Percentiles rank a stretch among this genome's conserved stretches.
phyloP scores from a whole-genome alignment of 1,140 invertebrate species.

The Aphelinus certus region DNA sequence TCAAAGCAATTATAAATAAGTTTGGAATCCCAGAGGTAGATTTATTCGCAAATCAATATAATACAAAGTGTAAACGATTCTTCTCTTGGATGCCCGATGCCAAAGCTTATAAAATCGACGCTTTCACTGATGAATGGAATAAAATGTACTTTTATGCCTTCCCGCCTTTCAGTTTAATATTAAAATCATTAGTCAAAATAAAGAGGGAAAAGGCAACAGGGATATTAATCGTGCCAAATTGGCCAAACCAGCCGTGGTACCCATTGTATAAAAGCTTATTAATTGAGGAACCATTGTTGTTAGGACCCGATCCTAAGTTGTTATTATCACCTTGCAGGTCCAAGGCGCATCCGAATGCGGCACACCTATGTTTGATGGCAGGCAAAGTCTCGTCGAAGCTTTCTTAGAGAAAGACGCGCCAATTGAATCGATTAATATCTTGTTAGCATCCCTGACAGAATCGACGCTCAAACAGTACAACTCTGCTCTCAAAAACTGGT shows the following conservation, averaged over 20 bases:
- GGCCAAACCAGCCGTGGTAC: conserved; percentile 39
- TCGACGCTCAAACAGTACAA: conserved; percentile 30
- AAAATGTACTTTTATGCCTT: conserved; percentile 33
- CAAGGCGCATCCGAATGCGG: conserved; percentile 18
- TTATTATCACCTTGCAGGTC: conserved; percentile 38
- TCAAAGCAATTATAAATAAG: conserved; percentile 37
- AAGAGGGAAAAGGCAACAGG: conserved; percentile 1
- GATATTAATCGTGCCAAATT: conserved; percentile 26
- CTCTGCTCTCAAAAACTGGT: conserved; percentile 17
- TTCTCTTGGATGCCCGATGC: conserved; percentile 44
- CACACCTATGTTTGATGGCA: conserved; percentile 17
- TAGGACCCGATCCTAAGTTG: conserved; percentile 30
- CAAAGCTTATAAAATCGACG: conserved; percentile 37
- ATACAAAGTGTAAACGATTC: conserved; percentile 45
- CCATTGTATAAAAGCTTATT: conserved; percentile 19
- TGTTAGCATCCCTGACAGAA: conserved; percentile 19
- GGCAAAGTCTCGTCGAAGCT: conserved; percentile 18
- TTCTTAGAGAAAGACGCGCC: conserved; percentile 19
- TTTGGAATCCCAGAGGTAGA: conserved; percentile 45
- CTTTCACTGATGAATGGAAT: conserved; percentile 38
- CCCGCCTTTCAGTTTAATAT: conserved; percentile 31
- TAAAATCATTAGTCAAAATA: conserved; percentile 7
- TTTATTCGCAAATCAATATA: conserved; percentile 43
- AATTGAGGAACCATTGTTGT: conserved; percentile 27
- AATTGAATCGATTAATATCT: conserved; percentile 18